phyloP scores from a whole-genome alignment of 2,888 invertebrate species.

The Ypsolopha sequella region DNA sequence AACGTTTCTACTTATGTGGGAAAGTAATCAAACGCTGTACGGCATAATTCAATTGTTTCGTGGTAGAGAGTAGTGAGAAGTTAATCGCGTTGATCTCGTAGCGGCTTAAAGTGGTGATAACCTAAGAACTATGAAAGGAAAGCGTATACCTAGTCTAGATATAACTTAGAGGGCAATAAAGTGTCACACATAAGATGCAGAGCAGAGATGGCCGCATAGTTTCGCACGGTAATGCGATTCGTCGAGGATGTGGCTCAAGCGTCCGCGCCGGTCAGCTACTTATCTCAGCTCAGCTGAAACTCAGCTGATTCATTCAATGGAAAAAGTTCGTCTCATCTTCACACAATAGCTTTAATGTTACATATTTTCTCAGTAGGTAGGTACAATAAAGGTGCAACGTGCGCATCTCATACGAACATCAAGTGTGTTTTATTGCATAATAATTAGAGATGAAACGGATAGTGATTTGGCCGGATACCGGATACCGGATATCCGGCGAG shows the following conservation, averaged over 20 bases:
- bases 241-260: slow-evolving; percentile 18
- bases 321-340: not conserved
- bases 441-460: no score
- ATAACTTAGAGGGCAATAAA: not conserved
- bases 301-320: slow-evolving; percentile 2
- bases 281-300: slow-evolving; percentile 4
- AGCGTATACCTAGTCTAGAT: not conserved
- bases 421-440: no score
- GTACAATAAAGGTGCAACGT: no score
- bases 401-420: no score
- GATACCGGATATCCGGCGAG: no score
- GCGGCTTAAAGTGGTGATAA: not conserved
- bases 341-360: no score
- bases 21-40: not conserved
- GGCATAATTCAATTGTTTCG: slow-evolving; percentile 1
- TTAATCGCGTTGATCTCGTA: not conserved
- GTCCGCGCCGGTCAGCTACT: not conserved
- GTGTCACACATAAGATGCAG: not conserved
- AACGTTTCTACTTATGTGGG: slow-evolving; percentile 1
- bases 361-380: no score
- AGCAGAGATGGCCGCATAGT: slow-evolving; percentile 30
- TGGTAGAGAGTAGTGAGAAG: slow-evolving; percentile 3
- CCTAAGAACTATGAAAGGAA: not conserved
- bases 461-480: no score
- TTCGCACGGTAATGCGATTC: slow-evolving; percentile 48